A percentile compares a stretch with the other conserved stretches of the same genome.
Evolutionary conservation across 2,113 vertebrate species (phyloP).

Genomic region (Catagonus wagneri): DNA sequence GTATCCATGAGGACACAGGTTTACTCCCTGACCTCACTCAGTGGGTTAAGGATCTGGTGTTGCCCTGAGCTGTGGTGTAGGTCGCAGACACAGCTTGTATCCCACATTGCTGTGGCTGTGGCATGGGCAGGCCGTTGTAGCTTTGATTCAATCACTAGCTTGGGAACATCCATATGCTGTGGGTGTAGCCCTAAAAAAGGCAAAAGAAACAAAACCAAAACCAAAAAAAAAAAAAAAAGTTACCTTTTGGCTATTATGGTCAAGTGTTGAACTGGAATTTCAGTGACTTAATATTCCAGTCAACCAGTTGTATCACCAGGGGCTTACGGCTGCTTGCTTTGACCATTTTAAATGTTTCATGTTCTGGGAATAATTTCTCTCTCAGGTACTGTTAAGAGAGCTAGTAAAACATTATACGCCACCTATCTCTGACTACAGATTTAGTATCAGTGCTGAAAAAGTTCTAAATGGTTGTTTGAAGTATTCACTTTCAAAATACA

Average conservation of each 20-base stretch:
- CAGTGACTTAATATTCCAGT: not conserved
- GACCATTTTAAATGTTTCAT: not conserved
- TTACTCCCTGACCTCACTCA: no score
- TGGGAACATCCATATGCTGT: no score
- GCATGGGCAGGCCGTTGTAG: no score
- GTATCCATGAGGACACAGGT: no score
- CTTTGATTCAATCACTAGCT: no score
- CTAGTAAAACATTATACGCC: not conserved
- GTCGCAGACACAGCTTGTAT: no score
- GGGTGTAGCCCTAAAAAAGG: no score
- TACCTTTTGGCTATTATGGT: not conserved
- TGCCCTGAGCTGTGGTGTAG: no score
- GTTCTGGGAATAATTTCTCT: conserved; percentile 20
- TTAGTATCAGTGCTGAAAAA: not conserved
- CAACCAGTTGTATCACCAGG: not conserved
- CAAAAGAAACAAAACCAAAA: no score
- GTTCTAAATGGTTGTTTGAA: not conserved
- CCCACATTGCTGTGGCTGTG: no score
- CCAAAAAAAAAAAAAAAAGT: no score
- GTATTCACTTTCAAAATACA: conserved; percentile 3
- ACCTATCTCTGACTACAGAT: not conserved
- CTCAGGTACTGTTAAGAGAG: not conserved
- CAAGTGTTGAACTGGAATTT: not conserved
- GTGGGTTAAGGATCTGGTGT: no score
- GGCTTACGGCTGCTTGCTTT: not conserved